A percentile compares a stretch with the other conserved stretches of the same genome.
Evolutionary conservation across 2,113 vertebrate genomes (phyloP).

Genomic region (Scolopax mira): DNA sequence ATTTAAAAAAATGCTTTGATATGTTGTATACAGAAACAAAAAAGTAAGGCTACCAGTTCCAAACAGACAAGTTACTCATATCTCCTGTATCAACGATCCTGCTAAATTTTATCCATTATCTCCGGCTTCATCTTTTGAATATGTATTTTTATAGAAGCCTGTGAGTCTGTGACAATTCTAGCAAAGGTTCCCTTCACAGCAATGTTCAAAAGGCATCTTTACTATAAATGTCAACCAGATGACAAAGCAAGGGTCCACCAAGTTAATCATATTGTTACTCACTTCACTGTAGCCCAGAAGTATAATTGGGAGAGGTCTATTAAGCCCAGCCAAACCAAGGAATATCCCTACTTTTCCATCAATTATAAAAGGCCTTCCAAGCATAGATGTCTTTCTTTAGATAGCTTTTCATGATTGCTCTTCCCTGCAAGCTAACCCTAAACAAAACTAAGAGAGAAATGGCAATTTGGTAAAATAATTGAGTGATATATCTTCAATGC

Average conservation of each 20-base stretch:
- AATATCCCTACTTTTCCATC: background rate
- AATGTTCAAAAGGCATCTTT: background rate
- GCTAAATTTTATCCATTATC: background rate
- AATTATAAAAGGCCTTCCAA: background rate
- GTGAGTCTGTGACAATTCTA: background rate
- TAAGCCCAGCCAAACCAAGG: background rate
- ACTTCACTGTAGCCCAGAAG: background rate
- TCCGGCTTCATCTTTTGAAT: background rate
- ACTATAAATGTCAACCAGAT: background rate
- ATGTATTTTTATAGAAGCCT: background rate
- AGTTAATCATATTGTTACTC: background rate
- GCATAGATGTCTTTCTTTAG: background rate
- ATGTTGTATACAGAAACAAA: background rate
- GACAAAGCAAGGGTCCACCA: background rate
- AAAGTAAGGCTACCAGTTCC: background rate
- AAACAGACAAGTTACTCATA: background rate
- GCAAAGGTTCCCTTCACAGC: background rate
- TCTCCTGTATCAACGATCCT: background rate
- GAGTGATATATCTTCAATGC: background rate
- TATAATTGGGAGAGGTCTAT: background rate
- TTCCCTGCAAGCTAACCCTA: background rate
- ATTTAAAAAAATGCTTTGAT: background rate
- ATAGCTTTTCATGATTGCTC: background rate
- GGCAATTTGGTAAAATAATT: background rate
- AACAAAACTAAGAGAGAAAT: background rate